Evolutionary conservation across 2,888 invertebrate genomes (phyloP).

Genomic region (Drosophila vallismaia): DNA sequence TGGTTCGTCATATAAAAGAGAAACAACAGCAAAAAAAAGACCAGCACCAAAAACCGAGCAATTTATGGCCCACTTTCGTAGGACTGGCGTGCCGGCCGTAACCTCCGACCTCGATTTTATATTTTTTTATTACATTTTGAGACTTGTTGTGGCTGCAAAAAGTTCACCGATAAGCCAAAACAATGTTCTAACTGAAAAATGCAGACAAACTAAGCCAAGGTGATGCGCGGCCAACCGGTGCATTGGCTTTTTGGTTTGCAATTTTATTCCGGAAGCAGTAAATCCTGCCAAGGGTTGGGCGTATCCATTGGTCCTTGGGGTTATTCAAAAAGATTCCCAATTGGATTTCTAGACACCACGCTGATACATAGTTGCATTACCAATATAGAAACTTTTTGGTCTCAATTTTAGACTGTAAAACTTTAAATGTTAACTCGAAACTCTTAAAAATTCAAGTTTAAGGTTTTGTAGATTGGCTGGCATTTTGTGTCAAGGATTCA

Average conservation of each 20-base stretch:
- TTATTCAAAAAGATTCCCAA: not conserved
- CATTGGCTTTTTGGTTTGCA: constrained; percentile 26
- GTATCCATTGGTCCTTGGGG: constrained; percentile 4
- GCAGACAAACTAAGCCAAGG: constrained; percentile 41
- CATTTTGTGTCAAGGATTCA: not conserved
- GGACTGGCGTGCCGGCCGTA: constrained; percentile 56
- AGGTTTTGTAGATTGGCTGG: no score
- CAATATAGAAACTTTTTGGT: no score
- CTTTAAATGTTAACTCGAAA: no score
- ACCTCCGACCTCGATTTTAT: constrained; percentile 29
- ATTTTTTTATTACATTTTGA: constrained; percentile 8
- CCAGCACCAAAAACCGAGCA: constrained; percentile 26
- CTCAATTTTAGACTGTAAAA: no score
- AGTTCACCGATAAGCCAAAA: constrained; percentile 63
- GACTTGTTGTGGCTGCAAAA: constrained; percentile 67
- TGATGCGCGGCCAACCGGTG: constrained; percentile 12
- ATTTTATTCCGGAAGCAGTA: constrained; percentile 23
- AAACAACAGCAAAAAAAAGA: constrained; percentile 33
- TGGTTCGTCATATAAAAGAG: not conserved
- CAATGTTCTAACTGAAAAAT: constrained; percentile 38
- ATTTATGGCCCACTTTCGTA: constrained; percentile 61
- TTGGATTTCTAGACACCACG: not conserved
- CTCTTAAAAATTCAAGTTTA: no score
- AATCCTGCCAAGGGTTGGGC: constrained; percentile 8
- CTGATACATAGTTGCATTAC: no score